Conservation (phyloP, 2,797 vertebrate genomes). For the Antrozous pallidus region DNA sequence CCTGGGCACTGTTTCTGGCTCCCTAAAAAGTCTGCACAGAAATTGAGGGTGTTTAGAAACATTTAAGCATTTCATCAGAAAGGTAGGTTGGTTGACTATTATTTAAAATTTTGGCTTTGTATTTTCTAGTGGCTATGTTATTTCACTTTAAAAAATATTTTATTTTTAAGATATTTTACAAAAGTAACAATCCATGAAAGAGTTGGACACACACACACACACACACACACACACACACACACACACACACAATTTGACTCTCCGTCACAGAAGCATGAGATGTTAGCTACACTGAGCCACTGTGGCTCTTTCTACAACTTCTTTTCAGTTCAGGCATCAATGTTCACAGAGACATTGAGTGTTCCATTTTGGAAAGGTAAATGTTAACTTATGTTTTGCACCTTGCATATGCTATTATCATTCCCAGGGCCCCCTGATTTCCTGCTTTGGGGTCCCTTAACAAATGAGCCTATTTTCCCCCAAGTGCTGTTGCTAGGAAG, state of each 20-base stretch:
- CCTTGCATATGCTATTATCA: slow-evolving; percentile 61
- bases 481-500: slow-evolving; percentile 82
- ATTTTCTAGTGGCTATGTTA: background rate
- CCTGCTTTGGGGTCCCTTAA: slow-evolving; percentile 77
- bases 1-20: background rate
- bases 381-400: slow-evolving; percentile 50
- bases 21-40: background rate
- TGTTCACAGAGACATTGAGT: background rate
- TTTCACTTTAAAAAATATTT: background rate
- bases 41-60: background rate
- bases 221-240: background rate
- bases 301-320: background rate
- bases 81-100: background rate
- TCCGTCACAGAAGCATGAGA: background rate
- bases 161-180: background rate
- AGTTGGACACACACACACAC: background rate
- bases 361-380: slow-evolving; percentile 47
- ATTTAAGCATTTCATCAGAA: background rate
- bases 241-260: background rate
- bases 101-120: background rate
- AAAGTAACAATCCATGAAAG: background rate
- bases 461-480: slow-evolving; percentile 79
- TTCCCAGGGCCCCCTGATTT: slow-evolving; percentile 62
- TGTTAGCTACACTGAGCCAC: background rate
- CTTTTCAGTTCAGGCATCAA: background rate